phyloP scores from a whole-genome alignment of 2,888 invertebrate species.

The Parasteatoda lunata region DNA sequence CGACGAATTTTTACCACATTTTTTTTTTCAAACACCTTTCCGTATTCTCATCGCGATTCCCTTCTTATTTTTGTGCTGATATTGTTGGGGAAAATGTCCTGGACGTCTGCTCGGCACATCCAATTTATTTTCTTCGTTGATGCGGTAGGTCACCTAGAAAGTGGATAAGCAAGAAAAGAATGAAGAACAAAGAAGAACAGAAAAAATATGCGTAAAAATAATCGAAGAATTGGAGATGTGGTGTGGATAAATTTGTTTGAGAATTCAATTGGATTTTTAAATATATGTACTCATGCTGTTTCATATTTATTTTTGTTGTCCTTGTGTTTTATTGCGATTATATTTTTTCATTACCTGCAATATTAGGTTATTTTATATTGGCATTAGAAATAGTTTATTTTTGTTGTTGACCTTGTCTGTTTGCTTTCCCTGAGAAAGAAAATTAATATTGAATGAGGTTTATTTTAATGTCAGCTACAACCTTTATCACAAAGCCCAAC shows the following conservation, averaged over 20 bases:
- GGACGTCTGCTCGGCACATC: slow-evolving; percentile 37
- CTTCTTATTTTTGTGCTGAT: background rate
- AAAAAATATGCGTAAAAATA: background rate
- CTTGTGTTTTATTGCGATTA: slow-evolving; percentile 26
- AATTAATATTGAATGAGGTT: too few relatives aligned
- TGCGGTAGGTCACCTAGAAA: slow-evolving; percentile 27
- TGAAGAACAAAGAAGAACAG: background rate
- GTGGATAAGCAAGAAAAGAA: slow-evolving; percentile 21
- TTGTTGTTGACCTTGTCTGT: too few relatives aligned
- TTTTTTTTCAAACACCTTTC: background rate
- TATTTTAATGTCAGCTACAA: too few relatives aligned
- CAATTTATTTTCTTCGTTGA: slow-evolving; percentile 47
- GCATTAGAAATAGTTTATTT: too few relatives aligned
- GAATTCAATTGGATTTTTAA: slow-evolving; percentile 50
- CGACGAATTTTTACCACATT: background rate
- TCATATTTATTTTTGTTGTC: slow-evolving; percentile 8
- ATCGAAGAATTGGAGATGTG: slow-evolving; percentile 7
- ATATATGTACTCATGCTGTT: slow-evolving; percentile 13
- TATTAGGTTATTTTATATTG: too few relatives aligned
- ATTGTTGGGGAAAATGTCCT: slow-evolving; percentile 18
- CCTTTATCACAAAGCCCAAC: too few relatives aligned
- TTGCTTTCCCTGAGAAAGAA: too few relatives aligned
- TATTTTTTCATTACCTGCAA: background rate
- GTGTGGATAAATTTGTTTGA: slow-evolving; percentile 58
- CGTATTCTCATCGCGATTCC: background rate